Conservation (phyloP, 1,140 invertebrate genomes). For the Steinernema khuongi region DNA sequence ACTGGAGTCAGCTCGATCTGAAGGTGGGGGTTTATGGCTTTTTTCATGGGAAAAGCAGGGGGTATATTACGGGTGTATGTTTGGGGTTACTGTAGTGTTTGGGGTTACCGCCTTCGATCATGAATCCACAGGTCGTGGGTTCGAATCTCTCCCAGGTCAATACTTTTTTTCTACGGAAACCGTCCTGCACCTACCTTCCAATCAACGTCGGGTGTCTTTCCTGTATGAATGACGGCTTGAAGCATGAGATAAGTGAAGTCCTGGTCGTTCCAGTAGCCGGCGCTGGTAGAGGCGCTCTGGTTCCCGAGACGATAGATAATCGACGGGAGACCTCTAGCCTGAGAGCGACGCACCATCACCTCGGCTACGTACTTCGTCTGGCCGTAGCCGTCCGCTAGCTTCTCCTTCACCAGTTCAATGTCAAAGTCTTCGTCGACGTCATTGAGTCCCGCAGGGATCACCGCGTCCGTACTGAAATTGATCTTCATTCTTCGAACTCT, state of each 20-base stretch:
- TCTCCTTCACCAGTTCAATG: constrained; percentile 47
- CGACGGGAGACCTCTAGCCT: constrained; percentile 61
- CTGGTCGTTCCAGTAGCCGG: constrained; percentile 61
- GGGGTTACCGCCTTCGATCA: too few species aligned
- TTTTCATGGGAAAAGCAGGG: background rate
- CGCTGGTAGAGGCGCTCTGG: constrained; percentile 37
- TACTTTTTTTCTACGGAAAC: constrained; percentile 5
- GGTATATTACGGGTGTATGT: too few species aligned
- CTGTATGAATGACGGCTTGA: constrained; percentile 59
- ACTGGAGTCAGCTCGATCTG: constrained; percentile 64
- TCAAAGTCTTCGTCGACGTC: constrained; percentile 60
- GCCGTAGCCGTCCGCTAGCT: constrained; percentile 62
- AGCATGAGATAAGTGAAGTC: constrained; percentile 64
- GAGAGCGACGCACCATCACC: constrained; percentile 59
- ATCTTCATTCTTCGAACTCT: constrained; percentile 5
- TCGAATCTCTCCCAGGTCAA: constrained; percentile 14
- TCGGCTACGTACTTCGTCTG: constrained; percentile 65
- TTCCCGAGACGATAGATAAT: constrained; percentile 63
- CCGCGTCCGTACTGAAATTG: constrained; percentile 61
- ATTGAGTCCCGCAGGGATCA: constrained; percentile 60
- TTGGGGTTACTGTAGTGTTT: too few species aligned
- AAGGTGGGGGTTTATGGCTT: background rate
- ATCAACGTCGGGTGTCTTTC: constrained; percentile 60
- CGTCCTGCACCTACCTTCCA: constrained; percentile 52
- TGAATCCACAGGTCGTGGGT: too few species aligned